Percentiles rank a stretch among this genome's conserved stretches.
Conservation (phyloP, 2,797 vertebrate species). For the Lithobates pipiens region DNA sequence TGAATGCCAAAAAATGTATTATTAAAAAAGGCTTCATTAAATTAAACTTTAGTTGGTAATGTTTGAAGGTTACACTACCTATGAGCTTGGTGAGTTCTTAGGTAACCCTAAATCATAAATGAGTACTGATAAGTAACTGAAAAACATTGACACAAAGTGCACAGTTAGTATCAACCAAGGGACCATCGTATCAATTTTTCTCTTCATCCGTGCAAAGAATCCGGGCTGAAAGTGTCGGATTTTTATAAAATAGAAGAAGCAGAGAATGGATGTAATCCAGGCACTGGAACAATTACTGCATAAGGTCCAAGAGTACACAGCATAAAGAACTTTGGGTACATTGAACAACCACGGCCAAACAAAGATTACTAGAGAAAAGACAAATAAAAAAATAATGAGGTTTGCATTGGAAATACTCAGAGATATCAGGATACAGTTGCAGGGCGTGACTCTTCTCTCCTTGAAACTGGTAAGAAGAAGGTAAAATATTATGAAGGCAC, state of each 20-base stretch:
- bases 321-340: neutral
- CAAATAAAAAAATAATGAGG: neutral
- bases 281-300: neutral
- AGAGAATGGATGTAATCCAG: slow-evolving; percentile 1
- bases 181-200: neutral
- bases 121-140: too few relatives aligned
- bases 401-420: neutral
- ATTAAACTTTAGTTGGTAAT: too few relatives aligned
- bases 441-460: neutral
- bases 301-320: neutral
- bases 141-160: too few relatives aligned
- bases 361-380: neutral
- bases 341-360: neutral
- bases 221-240: neutral
- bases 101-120: too few relatives aligned
- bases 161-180: neutral
- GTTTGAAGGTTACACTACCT: too few relatives aligned
- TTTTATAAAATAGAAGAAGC: slow-evolving; percentile 30
- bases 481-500: neutral
- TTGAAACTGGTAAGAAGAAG: neutral
- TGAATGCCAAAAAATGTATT: too few relatives aligned
- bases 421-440: neutral
- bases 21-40: too few relatives aligned
- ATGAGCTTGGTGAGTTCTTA: too few relatives aligned
- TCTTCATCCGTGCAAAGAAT: neutral